These are phyloP conservation scores for Channa maculata DNA, from an alignment of 2,113 vertebrate species.

Conservation along the genomic window DNA sequence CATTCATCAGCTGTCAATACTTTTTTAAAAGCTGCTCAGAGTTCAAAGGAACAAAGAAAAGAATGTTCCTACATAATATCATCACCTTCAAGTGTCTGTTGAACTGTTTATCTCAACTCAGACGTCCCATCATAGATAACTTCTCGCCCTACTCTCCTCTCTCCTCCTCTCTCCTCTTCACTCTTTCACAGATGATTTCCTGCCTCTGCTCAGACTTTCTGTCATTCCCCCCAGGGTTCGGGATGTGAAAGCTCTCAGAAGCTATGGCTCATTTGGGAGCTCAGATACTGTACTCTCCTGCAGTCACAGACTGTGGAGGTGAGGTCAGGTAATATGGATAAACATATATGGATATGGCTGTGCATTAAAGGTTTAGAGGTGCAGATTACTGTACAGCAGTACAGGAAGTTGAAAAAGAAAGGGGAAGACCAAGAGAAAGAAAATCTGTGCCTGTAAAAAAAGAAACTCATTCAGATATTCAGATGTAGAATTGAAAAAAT, in stretches of 20 bases:
- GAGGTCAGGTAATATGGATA: no score
- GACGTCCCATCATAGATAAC: constrained; percentile 3
- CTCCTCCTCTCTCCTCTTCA: no score
- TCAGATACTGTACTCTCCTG: not conserved
- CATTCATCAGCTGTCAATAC: constrained; percentile 21
- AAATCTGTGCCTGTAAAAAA: no score
- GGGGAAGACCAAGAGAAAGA: no score
- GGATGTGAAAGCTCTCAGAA: not conserved
- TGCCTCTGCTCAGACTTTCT: constrained; percentile 7
- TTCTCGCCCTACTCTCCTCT: not conserved
- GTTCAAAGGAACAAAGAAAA: constrained; percentile 8
- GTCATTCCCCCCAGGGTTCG: constrained; percentile 29
- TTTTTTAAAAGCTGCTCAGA: not conserved
- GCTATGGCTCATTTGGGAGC: not conserved
- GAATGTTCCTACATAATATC: constrained; percentile 3
- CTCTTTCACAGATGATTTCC: not conserved
- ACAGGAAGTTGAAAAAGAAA: no score
- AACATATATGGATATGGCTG: not conserved
- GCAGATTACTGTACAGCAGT: no score
- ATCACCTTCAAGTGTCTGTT: constrained; percentile 8
- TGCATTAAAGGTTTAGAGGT: not conserved
- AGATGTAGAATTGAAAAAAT: no score
- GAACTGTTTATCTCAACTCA: constrained; percentile 36
- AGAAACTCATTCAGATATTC: no score
- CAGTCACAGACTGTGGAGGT: not conserved